Evolutionary conservation across 2,797 vertebrate genomes (phyloP).

Genomic region (Sebastiscus tertius): DNA sequence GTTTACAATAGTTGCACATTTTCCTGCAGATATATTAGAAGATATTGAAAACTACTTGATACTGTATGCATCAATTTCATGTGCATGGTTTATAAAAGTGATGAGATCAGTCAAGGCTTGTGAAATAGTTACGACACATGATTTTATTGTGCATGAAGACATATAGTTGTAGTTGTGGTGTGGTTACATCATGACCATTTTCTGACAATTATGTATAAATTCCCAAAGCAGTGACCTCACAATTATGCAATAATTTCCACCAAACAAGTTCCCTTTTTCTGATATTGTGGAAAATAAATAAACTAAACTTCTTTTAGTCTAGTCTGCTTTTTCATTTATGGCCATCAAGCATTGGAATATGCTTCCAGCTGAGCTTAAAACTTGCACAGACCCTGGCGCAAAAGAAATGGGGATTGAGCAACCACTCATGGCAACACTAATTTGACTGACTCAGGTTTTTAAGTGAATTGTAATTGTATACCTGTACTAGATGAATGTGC

Average conservation of each 20-base stretch:
- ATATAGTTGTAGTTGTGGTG: neutral
- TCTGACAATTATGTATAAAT: neutral
- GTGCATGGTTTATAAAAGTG: neutral
- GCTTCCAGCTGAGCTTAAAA: neutral
- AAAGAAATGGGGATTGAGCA: too few relatives aligned
- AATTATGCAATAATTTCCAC: neutral
- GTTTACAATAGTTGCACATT: neutral
- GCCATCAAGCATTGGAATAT: neutral
- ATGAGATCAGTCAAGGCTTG: neutral
- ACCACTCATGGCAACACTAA: too few relatives aligned
- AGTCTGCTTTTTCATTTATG: neutral
- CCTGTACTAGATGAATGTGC: too few relatives aligned
- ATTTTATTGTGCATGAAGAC: neutral
- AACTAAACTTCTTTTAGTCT: neutral
- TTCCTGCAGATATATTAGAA: neutral
- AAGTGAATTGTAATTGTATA: too few relatives aligned
- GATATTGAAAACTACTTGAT: neutral
- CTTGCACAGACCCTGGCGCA: neutral
- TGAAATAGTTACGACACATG: neutral
- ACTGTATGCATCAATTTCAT: neutral
- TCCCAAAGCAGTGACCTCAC: neutral
- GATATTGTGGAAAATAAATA: neutral
- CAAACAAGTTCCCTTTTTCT: neutral
- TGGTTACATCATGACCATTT: neutral
- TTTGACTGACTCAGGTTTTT: too few relatives aligned